phyloP scores from a whole-genome alignment of 1,140 invertebrate species.

The Calephelis virginiensis region DNA sequence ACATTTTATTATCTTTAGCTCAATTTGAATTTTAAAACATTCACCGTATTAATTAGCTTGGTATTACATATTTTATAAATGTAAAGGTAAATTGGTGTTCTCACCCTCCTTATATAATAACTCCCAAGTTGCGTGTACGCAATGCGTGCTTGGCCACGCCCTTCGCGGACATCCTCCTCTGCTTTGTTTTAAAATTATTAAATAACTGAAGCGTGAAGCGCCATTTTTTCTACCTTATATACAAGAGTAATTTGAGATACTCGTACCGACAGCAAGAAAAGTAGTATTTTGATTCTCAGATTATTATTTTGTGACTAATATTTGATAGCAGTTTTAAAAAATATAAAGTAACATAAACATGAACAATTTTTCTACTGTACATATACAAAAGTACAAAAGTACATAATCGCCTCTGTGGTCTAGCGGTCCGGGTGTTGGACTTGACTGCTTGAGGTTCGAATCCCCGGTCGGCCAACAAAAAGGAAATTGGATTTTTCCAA shows the following conservation, averaged over 20 bases:
- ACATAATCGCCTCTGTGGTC: too few relatives aligned
- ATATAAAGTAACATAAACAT: too few relatives aligned
- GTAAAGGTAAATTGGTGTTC: not conserved
- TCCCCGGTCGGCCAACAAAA: too few relatives aligned
- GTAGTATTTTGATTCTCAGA: not conserved
- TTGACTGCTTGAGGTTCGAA: too few relatives aligned
- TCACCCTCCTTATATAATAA: conserved; percentile 13
- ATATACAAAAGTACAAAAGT: too few relatives aligned
- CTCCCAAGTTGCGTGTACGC: conserved; percentile 5
- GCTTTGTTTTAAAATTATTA: conserved; percentile 13
- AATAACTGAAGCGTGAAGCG: conserved; percentile 11
- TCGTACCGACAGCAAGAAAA: not conserved
- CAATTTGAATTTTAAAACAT: not conserved
- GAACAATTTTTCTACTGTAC: too few relatives aligned
- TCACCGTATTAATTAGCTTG: not conserved
- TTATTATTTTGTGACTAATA: too few relatives aligned
- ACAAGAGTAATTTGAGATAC: conserved; percentile 6
- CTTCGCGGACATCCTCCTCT: conserved; percentile 8
- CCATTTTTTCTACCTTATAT: conserved; percentile 6
- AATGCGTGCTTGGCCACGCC: not conserved
- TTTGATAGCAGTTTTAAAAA: too few relatives aligned
- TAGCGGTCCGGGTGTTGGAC: too few relatives aligned
- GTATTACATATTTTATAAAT: not conserved
- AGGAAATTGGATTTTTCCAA: too few relatives aligned
- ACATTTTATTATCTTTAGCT: not conserved